Conservation (phyloP, 1,140 invertebrate genomes). For the Brevipalpus yothersi region DNA sequence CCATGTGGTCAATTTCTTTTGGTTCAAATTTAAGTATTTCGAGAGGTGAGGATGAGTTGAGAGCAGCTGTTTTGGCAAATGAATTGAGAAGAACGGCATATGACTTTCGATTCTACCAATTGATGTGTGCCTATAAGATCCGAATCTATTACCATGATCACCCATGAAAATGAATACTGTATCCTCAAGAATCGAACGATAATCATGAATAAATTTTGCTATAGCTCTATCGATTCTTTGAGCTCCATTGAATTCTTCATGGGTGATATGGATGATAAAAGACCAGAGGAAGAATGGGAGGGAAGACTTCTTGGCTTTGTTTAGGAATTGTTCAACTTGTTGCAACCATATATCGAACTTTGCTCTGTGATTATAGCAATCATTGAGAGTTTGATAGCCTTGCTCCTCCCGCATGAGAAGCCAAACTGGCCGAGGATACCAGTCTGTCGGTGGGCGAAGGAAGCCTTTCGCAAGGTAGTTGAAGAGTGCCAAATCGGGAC, state of each 20-base stretch:
- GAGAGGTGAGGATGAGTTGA: constrained; percentile 10
- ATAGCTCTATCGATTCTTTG: constrained; percentile 6
- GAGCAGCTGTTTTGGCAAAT: constrained; percentile 12
- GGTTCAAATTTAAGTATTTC: constrained; percentile 3
- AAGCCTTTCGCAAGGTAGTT: constrained; percentile 44
- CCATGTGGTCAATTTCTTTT: constrained; percentile 8
- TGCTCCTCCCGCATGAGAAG: constrained; percentile 6
- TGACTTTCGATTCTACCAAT: constrained; percentile 17
- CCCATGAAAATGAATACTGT: constrained; percentile 7
- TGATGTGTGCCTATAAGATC: constrained; percentile 12
- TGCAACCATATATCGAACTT: constrained; percentile 11
- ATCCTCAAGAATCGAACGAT: not conserved
- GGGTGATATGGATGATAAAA: constrained; percentile 6
- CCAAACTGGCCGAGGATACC: constrained; percentile 45
- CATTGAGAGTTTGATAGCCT: not conserved
- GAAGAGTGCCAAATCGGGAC: constrained; percentile 42
- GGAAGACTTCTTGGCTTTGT: constrained; percentile 11
- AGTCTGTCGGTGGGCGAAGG: constrained; percentile 44
- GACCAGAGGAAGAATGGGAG: constrained; percentile 11
- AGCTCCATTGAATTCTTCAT: constrained; percentile 8
- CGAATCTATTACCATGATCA: constrained; percentile 8
- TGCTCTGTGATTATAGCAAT: constrained; percentile 8
- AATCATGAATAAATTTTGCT: constrained; percentile 2
- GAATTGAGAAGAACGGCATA: constrained; percentile 16
- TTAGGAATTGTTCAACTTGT: constrained; percentile 13